Base-by-base conservation (phyloP, 2,113 vertebrate genomes). In the Mungos mungo region DNA sequence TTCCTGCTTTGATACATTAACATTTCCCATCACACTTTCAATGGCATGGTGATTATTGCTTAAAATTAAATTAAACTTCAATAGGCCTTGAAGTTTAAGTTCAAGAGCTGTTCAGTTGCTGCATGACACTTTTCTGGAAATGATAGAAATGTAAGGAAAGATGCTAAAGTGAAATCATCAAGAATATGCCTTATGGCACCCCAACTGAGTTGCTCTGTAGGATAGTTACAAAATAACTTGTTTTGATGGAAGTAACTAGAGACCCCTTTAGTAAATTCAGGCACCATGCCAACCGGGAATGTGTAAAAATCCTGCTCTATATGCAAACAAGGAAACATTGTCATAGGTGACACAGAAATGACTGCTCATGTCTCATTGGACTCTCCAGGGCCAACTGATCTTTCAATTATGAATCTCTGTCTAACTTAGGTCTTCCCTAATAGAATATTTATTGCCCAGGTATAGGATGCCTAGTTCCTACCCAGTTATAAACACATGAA, bases 51-150 rank as follows among this genome's bases (percentile, higher is more conserved):
- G 63, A 96, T 96, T 93, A 96, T 88, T 91, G 81, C 90, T 96
- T 96, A 95, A 88, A 98, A 96, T 97, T 96, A 97, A 95, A 97
- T 97, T 96, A 97, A 96, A 94, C 38, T 66, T 68, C n/a, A 79
- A 69, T 52, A 79, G 19, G 31, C 72, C 47, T 97, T 90, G 65
- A 92, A 88, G 81, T 80, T 52, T 60, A 93, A 93, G 41, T 86
- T 88, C 38, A 90, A 77, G 72, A 94, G 71, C 63, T 5, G 35
- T 63, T 95, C 15, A 60, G 65, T 76, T 74, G 60, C 66, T 16
- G 31, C 18, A 47, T 88, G 45, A 60, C 50, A 77, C 88, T 85
- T 83, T 96, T 88, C 57, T 88, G 80, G 76, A 88, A 83, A 83
- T 71, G 38, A 60, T 2, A 86, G 91, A 97, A 85, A 93, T 74